Evolutionary conservation across 1,140 invertebrate species (phyloP), one percentile per base, ranked within the genome.

Genomic region (Caenorhabditis briggsae): DNA sequence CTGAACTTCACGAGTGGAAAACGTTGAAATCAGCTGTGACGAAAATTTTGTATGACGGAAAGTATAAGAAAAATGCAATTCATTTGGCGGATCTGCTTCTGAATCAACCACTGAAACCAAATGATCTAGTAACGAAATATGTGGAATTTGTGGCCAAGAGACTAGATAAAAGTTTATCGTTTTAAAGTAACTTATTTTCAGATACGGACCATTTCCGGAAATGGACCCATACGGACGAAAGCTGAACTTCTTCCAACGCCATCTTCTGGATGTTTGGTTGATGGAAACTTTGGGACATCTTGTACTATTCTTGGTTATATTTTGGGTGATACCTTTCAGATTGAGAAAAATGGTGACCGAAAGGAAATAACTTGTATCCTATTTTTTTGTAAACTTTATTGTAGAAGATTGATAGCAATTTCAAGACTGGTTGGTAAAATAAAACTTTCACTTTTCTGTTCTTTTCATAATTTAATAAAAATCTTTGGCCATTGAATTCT

Each of bases 61-160:
- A 78, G 20, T 88, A 83, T 41, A 53, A 48, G 12, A 58, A 58
- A 14, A 56, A 70, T 41, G 85, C 85, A 8, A 61, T 46, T 2
- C 41, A 58, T 78, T 43, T 86, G 18, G 85, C 85, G 6, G 50
- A 70, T 14, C 16, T 86, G 25, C 43, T 86, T 5, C 16, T 23
- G 14, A 74, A 82, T 33, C 74, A 82, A 33, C 85, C 85, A 18
- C 8, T 82, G 23, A 43, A 70, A 9, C 53, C 85, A 25, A 86
- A 82, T 12, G 53, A 86, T 20, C 41, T 83, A 25, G 74, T 86
- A 0, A 25, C 46, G 14, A 58, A 59, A 2, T 56, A 86, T 86
- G 33, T 43, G 12, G 85, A 86, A 55, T 86, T 86, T 25, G 85
- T 83, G 8, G 85, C 85, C 2, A 78, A 23, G 70, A 53, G n/a